Conservation (phyloP, 2,113 vertebrate genomes). For the Andinoacara biseriatus region DNA sequence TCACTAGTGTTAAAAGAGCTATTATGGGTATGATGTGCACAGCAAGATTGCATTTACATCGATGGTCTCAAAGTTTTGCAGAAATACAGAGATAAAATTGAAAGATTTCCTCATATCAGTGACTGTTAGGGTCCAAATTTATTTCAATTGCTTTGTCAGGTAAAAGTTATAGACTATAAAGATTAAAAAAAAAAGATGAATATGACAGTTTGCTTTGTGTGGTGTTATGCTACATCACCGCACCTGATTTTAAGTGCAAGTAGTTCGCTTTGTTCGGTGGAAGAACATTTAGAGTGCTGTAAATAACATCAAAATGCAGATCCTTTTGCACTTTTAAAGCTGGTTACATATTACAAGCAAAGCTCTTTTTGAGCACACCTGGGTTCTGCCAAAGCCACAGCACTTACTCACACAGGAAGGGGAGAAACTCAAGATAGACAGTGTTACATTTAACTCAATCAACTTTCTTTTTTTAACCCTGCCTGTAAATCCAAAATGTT, state of each 20-base stretch:
- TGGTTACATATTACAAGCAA: neutral
- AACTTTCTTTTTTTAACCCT: neutral
- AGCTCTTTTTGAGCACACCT: conserved; percentile 46
- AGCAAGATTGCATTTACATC: neutral
- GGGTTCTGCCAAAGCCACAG: conserved; percentile 43
- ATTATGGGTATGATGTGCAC: neutral
- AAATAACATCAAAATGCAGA: neutral
- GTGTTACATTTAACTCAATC: neutral
- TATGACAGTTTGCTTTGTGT: too few relatives aligned
- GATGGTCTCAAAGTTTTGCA: neutral
- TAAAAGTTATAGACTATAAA: too few relatives aligned
- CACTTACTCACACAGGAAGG: conserved; percentile 59
- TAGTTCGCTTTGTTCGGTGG: neutral
- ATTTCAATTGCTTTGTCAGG: too few relatives aligned
- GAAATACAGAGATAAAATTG: neutral
- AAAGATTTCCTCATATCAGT: neutral
- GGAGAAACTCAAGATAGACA: conserved; percentile 21
- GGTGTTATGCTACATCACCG: neutral
- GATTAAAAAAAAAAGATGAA: too few relatives aligned
- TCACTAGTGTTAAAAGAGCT: neutral
- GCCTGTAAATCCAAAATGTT: neutral
- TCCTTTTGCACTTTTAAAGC: neutral
- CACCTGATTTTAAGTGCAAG: neutral
- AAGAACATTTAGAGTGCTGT: neutral
- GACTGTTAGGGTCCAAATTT: too few relatives aligned